Percentiles rank a stretch among this genome's conserved stretches.
phyloP scores from a whole-genome alignment of 2,888 invertebrate genomes.

The Phalangium opilio region DNA sequence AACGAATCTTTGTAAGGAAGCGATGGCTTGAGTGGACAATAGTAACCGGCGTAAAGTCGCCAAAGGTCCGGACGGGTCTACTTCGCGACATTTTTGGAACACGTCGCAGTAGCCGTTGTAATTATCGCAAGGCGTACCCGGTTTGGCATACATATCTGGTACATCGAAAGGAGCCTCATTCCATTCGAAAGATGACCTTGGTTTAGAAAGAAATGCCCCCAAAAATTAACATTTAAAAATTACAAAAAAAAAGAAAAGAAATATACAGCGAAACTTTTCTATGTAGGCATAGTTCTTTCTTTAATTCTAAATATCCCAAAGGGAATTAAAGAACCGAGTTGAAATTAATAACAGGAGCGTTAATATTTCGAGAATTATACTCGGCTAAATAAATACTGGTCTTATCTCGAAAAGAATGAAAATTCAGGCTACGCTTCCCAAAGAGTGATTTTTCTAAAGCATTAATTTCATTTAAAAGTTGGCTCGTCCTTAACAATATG shows the following conservation, averaged over 20 bases:
- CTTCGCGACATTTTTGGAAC: slow-evolving; percentile 66
- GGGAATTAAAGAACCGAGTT: background rate
- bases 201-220: slow-evolving; percentile 1
- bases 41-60: slow-evolving; percentile 72
- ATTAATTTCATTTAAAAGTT: no score
- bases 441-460: no score
- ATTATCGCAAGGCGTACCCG: slow-evolving; percentile 85
- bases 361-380: no score
- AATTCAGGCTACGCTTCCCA: no score
- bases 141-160: slow-evolving; percentile 81
- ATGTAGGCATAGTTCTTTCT: background rate
- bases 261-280: background rate
- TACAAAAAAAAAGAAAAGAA: slow-evolving; percentile 6
- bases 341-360: no score
- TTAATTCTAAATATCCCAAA: slow-evolving; percentile 2
- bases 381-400: no score
- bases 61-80: slow-evolving; percentile 80
- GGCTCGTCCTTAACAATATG: no score
- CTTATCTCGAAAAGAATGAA: no score
- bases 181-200: slow-evolving; percentile 75
- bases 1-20: slow-evolving; percentile 73
- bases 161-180: slow-evolving; percentile 76
- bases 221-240: slow-evolving; percentile 13
- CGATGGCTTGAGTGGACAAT: slow-evolving; percentile 74
- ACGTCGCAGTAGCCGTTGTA: slow-evolving; percentile 70